A percentile compares a stretch with the other conserved stretches of the same genome.
Conservation (phyloP, 2,113 vertebrate genomes). For the Ifrita kowaldi region DNA sequence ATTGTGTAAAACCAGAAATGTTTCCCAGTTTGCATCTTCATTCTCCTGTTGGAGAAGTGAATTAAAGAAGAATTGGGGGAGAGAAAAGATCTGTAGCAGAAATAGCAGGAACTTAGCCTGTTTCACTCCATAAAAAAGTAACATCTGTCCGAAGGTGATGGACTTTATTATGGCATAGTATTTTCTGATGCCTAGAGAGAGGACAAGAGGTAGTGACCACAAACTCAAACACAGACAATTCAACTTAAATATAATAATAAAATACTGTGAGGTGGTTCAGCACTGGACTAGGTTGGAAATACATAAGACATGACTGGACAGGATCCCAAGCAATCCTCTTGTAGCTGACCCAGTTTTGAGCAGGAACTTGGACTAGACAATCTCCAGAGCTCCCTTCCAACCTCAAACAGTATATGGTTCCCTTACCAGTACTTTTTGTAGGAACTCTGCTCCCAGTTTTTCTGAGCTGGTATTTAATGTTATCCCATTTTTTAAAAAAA, state of each 20-base stretch:
- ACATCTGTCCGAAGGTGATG: neutral
- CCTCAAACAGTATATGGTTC: neutral
- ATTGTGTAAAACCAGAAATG: neutral
- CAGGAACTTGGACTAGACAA: neutral
- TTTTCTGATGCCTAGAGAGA: neutral
- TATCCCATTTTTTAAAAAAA: neutral
- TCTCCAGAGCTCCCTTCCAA: neutral
- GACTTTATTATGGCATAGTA: neutral
- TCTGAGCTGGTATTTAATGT: neutral
- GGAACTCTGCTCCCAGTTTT: neutral
- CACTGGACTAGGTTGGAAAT: neutral
- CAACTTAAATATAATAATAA: neutral
- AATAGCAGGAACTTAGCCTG: neutral
- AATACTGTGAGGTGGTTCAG: neutral
- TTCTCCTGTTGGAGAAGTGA: neutral
- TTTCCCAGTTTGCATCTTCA: neutral
- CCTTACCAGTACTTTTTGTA: neutral
- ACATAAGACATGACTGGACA: neutral
- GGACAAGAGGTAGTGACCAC: neutral
- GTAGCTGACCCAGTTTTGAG: neutral
- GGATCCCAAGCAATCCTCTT: neutral
- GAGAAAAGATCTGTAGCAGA: neutral
- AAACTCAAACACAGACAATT: neutral
- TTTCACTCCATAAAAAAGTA: neutral
- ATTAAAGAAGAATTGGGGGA: neutral